Conservation (phyloP, 2,888 invertebrate genomes). For the Ashinkailepas kermadecensis region DNA sequence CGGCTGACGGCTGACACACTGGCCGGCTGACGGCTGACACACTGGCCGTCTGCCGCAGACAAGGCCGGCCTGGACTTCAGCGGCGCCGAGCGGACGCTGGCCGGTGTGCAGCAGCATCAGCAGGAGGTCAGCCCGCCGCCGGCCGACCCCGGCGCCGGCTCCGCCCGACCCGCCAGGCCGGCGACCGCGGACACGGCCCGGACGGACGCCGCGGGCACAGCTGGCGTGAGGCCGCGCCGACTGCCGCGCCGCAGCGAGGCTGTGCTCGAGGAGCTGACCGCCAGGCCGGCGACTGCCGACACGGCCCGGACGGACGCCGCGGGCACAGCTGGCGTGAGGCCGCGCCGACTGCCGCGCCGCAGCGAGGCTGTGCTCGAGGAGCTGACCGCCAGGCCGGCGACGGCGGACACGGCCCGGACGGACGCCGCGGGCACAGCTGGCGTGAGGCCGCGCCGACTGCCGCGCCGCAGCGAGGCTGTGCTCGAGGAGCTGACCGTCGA, state of each 20-base stretch:
- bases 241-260: not conserved
- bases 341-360: not conserved
- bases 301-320: not conserved
- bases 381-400: not conserved
- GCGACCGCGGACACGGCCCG: not conserved
- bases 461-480: not conserved
- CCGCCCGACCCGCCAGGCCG: too few relatives aligned
- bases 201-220: not conserved
- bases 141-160: too few relatives aligned
- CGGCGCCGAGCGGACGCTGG: not conserved
- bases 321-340: too few relatives aligned
- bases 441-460: too few relatives aligned
- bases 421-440: too few relatives aligned
- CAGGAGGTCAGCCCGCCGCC: too few relatives aligned
- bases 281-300: not conserved
- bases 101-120: not conserved
- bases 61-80: not conserved
- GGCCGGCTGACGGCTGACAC: too few relatives aligned
- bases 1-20: too few relatives aligned
- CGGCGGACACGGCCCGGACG: not conserved
- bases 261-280: not conserved
- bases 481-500: slow-evolving; percentile 3
- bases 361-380: not conserved
- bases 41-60: not conserved
- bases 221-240: too few relatives aligned